phyloP scores from a whole-genome alignment of 1,140 invertebrate species.

The Onthophagus taurus region DNA sequence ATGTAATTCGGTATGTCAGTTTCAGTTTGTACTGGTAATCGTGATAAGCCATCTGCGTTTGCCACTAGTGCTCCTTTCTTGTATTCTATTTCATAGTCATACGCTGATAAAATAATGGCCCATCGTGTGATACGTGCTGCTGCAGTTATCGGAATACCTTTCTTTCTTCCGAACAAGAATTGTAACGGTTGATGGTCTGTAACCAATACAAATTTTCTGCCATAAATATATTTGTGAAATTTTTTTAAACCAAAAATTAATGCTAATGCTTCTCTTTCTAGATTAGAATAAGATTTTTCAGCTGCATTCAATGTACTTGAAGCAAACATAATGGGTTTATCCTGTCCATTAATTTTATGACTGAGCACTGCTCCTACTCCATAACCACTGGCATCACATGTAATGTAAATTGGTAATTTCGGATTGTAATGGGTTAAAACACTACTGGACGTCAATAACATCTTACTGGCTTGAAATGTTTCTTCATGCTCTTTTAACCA shows the following conservation, averaged over 20 bases:
- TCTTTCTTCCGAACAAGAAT: slow-evolving; percentile 18
- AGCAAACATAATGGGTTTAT: slow-evolving; percentile 34
- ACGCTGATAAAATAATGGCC: slow-evolving; percentile 16
- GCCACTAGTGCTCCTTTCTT: slow-evolving; percentile 8
- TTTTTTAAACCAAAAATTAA: slow-evolving; percentile 20
- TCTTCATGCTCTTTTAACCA: neutral
- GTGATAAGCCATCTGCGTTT: slow-evolving; percentile 18
- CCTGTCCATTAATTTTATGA: slow-evolving; percentile 23
- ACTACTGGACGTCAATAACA: slow-evolving; percentile 17
- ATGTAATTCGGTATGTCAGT: slow-evolving; percentile 2
- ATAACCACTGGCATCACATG: slow-evolving; percentile 28
- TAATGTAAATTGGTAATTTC: slow-evolving; percentile 23
- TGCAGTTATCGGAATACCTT: slow-evolving; percentile 11
- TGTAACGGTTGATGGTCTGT: slow-evolving; percentile 18
- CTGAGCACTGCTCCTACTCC: slow-evolving; percentile 36
- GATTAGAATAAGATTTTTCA: slow-evolving; percentile 19
- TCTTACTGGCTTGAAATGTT: neutral
- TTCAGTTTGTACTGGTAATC: slow-evolving; percentile 14
- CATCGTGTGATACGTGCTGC: slow-evolving; percentile 13
- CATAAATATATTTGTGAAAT: slow-evolving; percentile 18
- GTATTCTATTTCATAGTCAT: slow-evolving; percentile 20
- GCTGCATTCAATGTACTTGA: slow-evolving; percentile 16
- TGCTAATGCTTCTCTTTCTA: slow-evolving; percentile 23
- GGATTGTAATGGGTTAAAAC: slow-evolving; percentile 29
- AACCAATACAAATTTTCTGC: slow-evolving; percentile 15